Percentiles rank a stretch among this genome's conserved stretches.
Conservation (phyloP, 2,797 vertebrate genomes). For the Eremophila alpestris region DNA sequence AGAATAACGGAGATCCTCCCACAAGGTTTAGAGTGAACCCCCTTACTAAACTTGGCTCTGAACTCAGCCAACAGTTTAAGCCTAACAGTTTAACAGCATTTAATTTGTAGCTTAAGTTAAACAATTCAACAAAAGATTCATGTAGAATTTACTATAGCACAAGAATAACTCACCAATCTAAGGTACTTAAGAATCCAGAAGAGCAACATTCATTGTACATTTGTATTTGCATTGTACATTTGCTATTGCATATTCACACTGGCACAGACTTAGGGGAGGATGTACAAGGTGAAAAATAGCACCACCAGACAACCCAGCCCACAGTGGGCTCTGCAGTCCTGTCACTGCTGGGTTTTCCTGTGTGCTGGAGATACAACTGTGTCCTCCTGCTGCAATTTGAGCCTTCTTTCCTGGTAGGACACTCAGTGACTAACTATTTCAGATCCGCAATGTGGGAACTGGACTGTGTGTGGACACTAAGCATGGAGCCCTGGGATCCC, state of each 20-base stretch:
- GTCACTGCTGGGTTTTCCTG: neutral
- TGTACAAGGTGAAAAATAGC: neutral
- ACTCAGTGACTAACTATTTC: neutral
- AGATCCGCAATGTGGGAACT: slow-evolving; percentile 87
- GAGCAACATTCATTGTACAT: neutral
- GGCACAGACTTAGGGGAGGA: neutral
- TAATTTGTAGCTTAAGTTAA: neutral
- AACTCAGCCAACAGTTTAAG: neutral
- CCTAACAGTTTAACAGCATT: neutral
- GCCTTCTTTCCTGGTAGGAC: neutral
- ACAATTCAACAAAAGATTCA: neutral
- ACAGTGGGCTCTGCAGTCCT: neutral
- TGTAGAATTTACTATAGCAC: neutral
- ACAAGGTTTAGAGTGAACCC: neutral
- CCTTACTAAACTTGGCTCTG: neutral
- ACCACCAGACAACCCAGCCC: neutral
- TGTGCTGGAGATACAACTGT: neutral
- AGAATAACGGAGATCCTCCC: neutral
- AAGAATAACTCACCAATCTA: neutral
- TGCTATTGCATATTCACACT: neutral
- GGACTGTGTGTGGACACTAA: slow-evolving; percentile 90
- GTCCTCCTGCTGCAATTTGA: neutral
- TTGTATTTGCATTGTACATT: neutral
- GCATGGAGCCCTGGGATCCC: slow-evolving; percentile 86
- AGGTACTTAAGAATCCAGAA: neutral